Percentiles rank a stretch among this genome's conserved stretches.
Evolutionary conservation across 2,797 vertebrate species (phyloP).

Genomic region (Lacerta agilis): DNA sequence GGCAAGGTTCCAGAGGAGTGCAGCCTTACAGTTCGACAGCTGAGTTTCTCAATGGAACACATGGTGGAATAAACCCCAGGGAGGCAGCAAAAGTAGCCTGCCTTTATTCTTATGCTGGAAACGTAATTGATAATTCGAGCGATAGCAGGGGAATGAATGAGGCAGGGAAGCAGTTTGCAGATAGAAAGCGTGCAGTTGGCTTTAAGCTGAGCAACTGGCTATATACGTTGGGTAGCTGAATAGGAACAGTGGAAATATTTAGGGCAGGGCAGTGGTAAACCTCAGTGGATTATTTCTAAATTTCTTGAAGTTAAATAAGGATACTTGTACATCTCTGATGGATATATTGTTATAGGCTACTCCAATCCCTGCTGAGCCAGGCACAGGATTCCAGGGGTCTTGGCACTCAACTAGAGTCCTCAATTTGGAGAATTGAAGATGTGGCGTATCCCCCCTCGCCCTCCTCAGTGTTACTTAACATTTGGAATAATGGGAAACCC

Average conservation of each 20-base stretch:
- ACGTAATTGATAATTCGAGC: conserved; percentile 25
- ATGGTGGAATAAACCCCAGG: not conserved
- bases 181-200: not conserved
- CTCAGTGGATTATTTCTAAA: not conserved
- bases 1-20: conserved; percentile 24
- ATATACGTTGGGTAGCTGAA: not conserved
- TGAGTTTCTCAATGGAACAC: conserved; percentile 54
- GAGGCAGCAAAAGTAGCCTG: not conserved
- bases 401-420: too few species aligned
- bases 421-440: too few species aligned
- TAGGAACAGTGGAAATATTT: not conserved
- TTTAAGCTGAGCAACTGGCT: not conserved
- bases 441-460: too few species aligned
- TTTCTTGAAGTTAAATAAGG: not conserved
- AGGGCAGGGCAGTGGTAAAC: not conserved
- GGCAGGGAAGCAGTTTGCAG: not conserved
- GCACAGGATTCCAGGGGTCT: too few species aligned
- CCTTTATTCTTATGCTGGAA: conserved; percentile 29
- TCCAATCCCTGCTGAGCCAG: too few species aligned
- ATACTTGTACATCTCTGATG: not conserved
- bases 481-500: too few species aligned
- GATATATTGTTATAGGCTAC: not conserved
- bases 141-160: conserved; percentile 1
- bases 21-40: conserved; percentile 43
- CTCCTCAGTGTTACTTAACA: too few species aligned